Base-by-base conservation (phyloP, 1,140 invertebrate genomes). In the Pseudobourletiella spinata region DNA sequence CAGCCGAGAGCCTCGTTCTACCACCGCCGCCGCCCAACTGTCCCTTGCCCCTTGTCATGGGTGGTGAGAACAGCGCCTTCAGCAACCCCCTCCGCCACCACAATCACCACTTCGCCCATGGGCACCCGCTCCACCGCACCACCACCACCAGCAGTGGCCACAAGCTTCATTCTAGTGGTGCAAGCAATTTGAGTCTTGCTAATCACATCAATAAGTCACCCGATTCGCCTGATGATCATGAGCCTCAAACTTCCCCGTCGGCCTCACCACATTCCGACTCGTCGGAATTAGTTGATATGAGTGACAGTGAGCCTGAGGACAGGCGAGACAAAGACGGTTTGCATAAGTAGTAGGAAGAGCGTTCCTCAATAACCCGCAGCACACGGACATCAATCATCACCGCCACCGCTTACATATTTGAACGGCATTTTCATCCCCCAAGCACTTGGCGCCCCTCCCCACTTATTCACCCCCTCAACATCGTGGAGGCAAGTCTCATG, bases 1-100 rank as follows among this genome's bases (percentile, higher is more conserved):
- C 42, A 16, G 54, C 28, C 16, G 26, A 57, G 15, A 16, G 42
- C 15, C 20, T 42, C 44, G 59, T 48, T 24, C 30, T 56, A 4
- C 25, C 39, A 46, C 20, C 60, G 16, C 50, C 60, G 15, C 43
- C 42, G 28, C 15, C 43, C 48, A 59, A 55, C 51, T 20, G 44
- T 20, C 64, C 64, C 22, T 32, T 63, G 32, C 66, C 64, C 72
- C 73, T 68, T 24, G 62, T 71, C 73, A 89, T 89, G 86, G 88
- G 86, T 72, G 88, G 88, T 75, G 87, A 90, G 78, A 86, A 89
- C 80, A 88, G 86, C 73, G 88, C 88, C 1, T 91, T 90, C 75
- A 85, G 84, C 75, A 85, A 84, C n/a, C 80, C 86, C 67, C 78
- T 63, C 30, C 42, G 55, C 61, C 70, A 64, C 63, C 70, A 50